Evolutionary conservation across 2,888 invertebrate genomes (phyloP), one percentile per base, ranked within the genome.

Genomic region (Andrena minutula): DNA sequence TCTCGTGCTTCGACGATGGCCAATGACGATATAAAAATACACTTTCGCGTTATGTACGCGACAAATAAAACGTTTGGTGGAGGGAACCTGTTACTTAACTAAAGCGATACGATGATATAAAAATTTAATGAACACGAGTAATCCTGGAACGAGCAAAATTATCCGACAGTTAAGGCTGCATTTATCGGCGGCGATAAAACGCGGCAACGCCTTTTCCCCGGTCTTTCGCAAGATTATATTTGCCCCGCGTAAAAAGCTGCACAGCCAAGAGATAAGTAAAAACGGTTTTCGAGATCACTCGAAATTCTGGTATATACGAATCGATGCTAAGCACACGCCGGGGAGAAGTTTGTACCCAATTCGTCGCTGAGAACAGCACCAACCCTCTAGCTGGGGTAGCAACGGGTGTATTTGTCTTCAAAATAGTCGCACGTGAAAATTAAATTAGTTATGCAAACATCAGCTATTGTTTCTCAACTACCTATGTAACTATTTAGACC

Each of bases 211-310:
- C 32, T 41, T 41, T 16, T 16, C 41, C 28, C 58, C 23, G 58
- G 35, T 23, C 23, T 63, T 51, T 56, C 56, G 53, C 23, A 41
- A 66, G 64, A 63, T 84, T 86, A 82, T 82, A 82, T 86, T 86
- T 86, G 79, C 73, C 12, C 64, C 49, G 16, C 49, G 51, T 70
- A 77, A 83, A 85, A 77, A 68, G 71, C 60, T 66, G 30, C 35
- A 53, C 23, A 16, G 8, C 41, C 28, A 61, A 41, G 74, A 84
- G 75, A 86, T 84, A 82, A 84, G 61, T 74, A 32, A 64, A 16
- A 41, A 69, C 5, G 49, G 51, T 41, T 47, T 47, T 51, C 51
- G 23, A 58, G 12, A 32, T 35, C 69, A 8, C 28, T 28, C 30
- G 10, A 20, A 53, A 16, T 16, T 30, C 63, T 30, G 47, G 28